Base-by-base conservation (phyloP, 30 jellyfish, hydroid and myxozoan genomes). In the Turritopsis rubra region DNA sequence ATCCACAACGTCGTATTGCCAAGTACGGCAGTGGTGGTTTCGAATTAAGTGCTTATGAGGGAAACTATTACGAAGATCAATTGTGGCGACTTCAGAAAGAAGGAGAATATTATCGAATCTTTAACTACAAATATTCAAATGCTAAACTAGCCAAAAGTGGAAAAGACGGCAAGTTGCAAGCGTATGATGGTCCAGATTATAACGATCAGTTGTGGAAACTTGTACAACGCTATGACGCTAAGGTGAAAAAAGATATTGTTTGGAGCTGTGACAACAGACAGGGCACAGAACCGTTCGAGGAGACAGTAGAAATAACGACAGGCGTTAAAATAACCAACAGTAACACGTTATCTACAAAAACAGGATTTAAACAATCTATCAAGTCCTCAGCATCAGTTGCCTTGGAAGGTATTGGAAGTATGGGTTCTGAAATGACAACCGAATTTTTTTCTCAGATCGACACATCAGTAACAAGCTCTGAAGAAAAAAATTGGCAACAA, bases 231-330 rank as follows among this genome's bases (percentile, higher is more conserved):
- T 60, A 60, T 0, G 73, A 18, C 21, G 73, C 73, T 60, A 18
- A 21, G 22, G 21, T 60, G 19, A 23, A 60, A 23, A 60, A 21
- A 0, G 22, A 23, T 18, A 23, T 60, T 18, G 22, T 60, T 60
- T 60, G 73, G 73, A 60, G 73, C 73, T 60, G 73, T 60, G 73
- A n/a, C n/a, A n/a, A n/a, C n/a, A n/a, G n/a, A n/a, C n/a, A n/a
- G n/a, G n/a, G n/a, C n/a, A n/a, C n/a, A n/a, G n/a, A n/a, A n/a
- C n/a, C n/a, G n/a, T n/a, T n/a, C n/a, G n/a, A n/a, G n/a, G n/a
- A n/a, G n/a, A n/a, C n/a, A n/a, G n/a, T n/a, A n/a, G n/a, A n/a
- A n/a, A n/a, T n/a, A n/a, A n/a, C n/a, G n/a, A n/a, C n/a, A n/a
- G n/a, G n/a, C n/a, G n/a, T n/a, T n/a, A n/a, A n/a, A n/a, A n/a